phyloP scores from a whole-genome alignment of 2,113 vertebrate species.

The Paralichthys olivaceus region DNA sequence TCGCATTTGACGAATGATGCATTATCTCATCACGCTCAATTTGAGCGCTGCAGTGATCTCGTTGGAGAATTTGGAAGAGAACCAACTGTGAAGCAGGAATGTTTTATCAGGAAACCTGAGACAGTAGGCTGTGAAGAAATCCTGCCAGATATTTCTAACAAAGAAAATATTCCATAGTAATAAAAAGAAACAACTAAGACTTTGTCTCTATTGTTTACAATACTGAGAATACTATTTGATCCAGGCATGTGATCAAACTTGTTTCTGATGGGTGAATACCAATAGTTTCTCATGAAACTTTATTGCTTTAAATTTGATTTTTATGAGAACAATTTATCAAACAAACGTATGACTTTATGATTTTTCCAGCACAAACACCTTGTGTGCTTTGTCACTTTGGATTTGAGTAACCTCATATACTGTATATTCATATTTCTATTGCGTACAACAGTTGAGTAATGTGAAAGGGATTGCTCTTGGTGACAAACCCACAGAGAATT shows the following conservation, averaged over 20 bases:
- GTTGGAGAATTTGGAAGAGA: constrained; percentile 54
- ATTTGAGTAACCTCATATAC: not conserved
- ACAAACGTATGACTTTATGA: not conserved
- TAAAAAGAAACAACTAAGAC: not conserved
- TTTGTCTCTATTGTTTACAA: constrained; percentile 6
- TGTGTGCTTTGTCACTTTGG: not conserved
- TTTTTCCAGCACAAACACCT: not conserved
- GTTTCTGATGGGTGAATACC: not conserved
- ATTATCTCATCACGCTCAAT: constrained; percentile 72
- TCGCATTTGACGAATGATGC: constrained; percentile 42
- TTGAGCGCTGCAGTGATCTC: constrained; percentile 60
- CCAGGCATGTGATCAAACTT: not conserved
- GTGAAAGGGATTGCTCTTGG: not conserved
- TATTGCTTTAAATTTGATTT: not conserved
- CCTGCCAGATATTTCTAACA: not conserved
- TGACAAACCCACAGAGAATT: not conserved
- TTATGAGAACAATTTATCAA: not conserved
- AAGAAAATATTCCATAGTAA: not conserved
- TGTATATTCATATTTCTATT: not conserved
- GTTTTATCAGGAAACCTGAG: constrained; percentile 53
- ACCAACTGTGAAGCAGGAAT: constrained; percentile 14
- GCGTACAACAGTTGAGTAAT: not conserved
- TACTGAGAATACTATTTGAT: not conserved
- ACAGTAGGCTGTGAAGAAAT: constrained; percentile 20
- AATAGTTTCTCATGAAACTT: not conserved